Base-by-base conservation (phyloP, 2,888 invertebrate genomes). In the Rhogogaster chlorosoma region DNA sequence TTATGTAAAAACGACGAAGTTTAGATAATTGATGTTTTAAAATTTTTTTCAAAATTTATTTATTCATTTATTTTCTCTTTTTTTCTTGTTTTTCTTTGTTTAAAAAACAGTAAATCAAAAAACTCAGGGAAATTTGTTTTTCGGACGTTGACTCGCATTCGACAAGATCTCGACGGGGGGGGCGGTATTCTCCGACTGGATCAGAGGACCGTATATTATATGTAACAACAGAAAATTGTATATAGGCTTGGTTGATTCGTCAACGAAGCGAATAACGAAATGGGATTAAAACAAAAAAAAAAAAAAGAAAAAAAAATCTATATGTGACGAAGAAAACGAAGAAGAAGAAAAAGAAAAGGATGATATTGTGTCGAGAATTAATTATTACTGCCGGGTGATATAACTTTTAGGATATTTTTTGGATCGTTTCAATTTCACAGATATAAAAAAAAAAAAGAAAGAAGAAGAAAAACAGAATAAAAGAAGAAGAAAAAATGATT, bases 161-260 rank as follows among this genome's bases (percentile, higher is more conserved):
- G 38, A 36, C 71, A 71, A 73, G 22, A 4, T 38, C 6, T 75
- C 29, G 9, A 10, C 2, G 12, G 12, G 45, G 12, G 45, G 49
- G 42, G 26, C 7, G 45, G 45, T 49, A 75, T 29, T 42, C 75
- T 75, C 49, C 49, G 75, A 75, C 75, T 75, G 3, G 75, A 49
- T n/a, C n/a, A 49, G 42, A 75, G n/a, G 71, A 71, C 3, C 15
- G 32, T 70, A 22, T 22, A 5, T 22, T 70, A 22, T 22, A 5
- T 22, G 5, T 71, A 22, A 36, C 2, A 22, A 38, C 12, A 2
- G 71, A 10, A 38, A 5, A 71, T 38, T 18, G n/a, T n/a, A n/a
- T 22, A 3, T 5, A 42, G 22, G 32, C 32, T 71, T 15, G 71
- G n/a, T 18, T 36, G 32, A 29, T 36, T 6, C 18, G 49, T 49